Evolutionary conservation across 2,797 vertebrate genomes (phyloP).

Genomic region (Sebastes diaconus): DNA sequence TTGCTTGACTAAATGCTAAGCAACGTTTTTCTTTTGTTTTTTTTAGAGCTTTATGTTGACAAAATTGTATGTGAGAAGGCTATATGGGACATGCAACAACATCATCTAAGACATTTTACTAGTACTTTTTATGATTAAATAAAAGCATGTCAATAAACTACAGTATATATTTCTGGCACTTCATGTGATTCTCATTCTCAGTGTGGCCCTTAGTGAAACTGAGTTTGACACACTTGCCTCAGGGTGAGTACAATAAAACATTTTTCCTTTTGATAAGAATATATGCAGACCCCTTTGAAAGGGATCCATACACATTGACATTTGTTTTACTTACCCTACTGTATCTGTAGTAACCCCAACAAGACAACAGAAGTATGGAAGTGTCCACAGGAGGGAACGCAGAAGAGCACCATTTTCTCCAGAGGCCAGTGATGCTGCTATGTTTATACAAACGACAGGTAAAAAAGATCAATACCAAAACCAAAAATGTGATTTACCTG

Average conservation of each 20-base stretch:
- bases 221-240: too few relatives aligned
- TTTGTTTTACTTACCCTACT: not conserved
- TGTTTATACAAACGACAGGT: not conserved
- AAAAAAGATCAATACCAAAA: not conserved
- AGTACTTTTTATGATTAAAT: too few relatives aligned
- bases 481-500: not conserved
- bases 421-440: not conserved
- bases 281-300: not conserved
- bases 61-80: too few relatives aligned
- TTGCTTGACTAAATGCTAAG: too few relatives aligned
- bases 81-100: too few relatives aligned
- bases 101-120: too few relatives aligned
- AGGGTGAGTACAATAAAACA: not conserved
- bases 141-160: too few relatives aligned
- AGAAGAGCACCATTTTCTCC: not conserved
- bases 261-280: not conserved
- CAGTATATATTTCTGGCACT: too few relatives aligned
- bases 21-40: too few relatives aligned
- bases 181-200: too few relatives aligned
- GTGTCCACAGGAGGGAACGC: not conserved
- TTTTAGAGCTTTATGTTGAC: too few relatives aligned
- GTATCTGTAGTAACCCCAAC: not conserved
- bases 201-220: too few relatives aligned
- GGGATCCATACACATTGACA: not conserved
- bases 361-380: not conserved